Evolutionary conservation across 2,888 invertebrate species (phyloP), one percentile per base, ranked within the genome.

Genomic region (Drosophila cracens): DNA sequence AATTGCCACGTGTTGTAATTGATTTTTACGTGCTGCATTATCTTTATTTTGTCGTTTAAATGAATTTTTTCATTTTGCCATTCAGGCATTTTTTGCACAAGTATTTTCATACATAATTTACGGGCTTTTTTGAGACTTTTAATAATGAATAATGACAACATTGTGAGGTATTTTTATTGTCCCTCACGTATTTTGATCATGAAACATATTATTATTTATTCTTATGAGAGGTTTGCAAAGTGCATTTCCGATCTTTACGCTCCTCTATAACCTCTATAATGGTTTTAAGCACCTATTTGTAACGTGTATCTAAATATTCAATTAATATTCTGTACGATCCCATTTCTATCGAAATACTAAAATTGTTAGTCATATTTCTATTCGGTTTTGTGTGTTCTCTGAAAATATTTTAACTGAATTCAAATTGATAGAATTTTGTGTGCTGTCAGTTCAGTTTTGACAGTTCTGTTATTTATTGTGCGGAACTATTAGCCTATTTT

Each of bases 21-120:
- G 61, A 79, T 79, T 76, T 76, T 76, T 36, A 69, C 64, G 57
- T 66, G 31, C 33, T 38, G 61, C 36, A n/a, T 58, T 78, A 31
- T 33, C 33, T 29, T 53, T 43, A 29, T 59, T 40, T 40, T 16
- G 1, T 16, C 3, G 18, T 58, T 43, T 61, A 53, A 64, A 79
- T 75, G 49, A 61, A 74, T 53, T 69, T 63, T 56, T 76, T 63
- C 58, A 53, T 68, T 74, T 51, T n/a, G 52, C 36, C 60, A 77
- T 69, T 69, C 49, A 69, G 51, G 69, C 52, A 62, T 70, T 69
- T 62, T 52, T 43, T 4, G 8, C 18, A 54, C 31, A 31, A 40
- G 31, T 25, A 59, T 34, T 57, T 52, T 43, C 34, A 40, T 66
- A 59, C 59, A 51, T 67, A 59, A 59, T 63, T 68, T 34, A 10